Evolutionary conservation across 2,888 invertebrate species (phyloP), one percentile per base, ranked within the genome.

Genomic region (Ophioninae sp.): DNA sequence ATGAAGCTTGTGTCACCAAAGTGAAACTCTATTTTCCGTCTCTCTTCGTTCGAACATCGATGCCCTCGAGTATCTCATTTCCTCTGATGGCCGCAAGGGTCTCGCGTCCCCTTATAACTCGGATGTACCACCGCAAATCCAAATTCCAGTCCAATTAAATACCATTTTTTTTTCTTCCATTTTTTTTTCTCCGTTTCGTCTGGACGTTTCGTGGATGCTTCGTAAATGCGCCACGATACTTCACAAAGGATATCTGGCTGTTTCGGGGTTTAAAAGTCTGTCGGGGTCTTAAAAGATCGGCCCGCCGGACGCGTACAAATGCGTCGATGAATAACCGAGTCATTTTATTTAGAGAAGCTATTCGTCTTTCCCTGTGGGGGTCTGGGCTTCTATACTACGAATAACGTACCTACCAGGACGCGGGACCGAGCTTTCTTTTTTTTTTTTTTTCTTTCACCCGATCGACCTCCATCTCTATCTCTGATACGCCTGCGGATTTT

Each of bases 261-360:
- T 50, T 50, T 50, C 50, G 50, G 17, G 50, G 50, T 50, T 50
- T 50, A 50, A 50, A 50, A 50, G 68, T 30, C 68, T 59, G 77
- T 79, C 82, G 83, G 78, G 85, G 81, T 83, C 79, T 83, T 84
- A 83, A 87, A 84, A 86, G 83, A 85, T 86, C 83, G 83, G 83
- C 82, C 74, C 84, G 82, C 79, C 79, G 67, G 92, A 91, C 92
- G 90, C 89, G 91, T 91, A 92, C 91, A 92, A 92, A 92, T 92
- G 90, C 90, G 90, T 89, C 92, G 92, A 92, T 92, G 92, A 91
- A 92, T 92, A 92, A 92, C 91, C 91, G 87, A 91, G 92, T 92
- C 91, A 92, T 91, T 92, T 92, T 92, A 92, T 92, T 91, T 92
- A 90, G 90, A 91, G 91, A 92, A 91, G 89, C 91, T 89, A 92